These are phyloP conservation scores for Mesochorus sp. DNA, from an alignment of 2,888 invertebrate species.

Conservation along the genomic window DNA sequence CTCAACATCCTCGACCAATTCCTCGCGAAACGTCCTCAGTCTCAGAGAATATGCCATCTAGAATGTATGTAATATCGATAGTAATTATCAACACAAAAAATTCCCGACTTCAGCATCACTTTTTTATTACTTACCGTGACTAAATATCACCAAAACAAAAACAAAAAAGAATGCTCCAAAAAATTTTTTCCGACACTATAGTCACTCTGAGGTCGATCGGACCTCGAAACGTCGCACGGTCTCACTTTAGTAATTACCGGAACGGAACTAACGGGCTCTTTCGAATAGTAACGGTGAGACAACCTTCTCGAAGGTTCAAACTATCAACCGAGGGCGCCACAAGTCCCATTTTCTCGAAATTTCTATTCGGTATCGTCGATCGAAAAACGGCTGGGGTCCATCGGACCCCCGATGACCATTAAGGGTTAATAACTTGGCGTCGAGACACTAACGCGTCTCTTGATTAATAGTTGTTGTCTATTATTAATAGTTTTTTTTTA, in stretches of 20 bases:
- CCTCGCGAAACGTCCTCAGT: background rate
- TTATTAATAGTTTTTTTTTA: too few relatives aligned
- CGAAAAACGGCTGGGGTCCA: too few relatives aligned
- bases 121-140: background rate
- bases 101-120: background rate
- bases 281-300: constrained; percentile 7
- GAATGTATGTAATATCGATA: background rate
- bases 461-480: too few relatives aligned
- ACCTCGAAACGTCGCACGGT: too few relatives aligned
- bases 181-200: constrained; percentile 3
- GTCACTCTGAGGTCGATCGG: too few relatives aligned
- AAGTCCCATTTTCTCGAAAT: constrained; percentile 13
- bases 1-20: constrained; percentile 19
- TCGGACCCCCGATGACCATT: too few relatives aligned
- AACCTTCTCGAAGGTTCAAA: constrained; percentile 9
- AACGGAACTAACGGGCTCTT: constrained; percentile 2
- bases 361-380: background rate
- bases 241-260: background rate
- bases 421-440: too few relatives aligned
- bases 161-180: background rate
- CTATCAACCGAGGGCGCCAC: constrained; percentile 4
- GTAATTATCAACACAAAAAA: constrained; percentile 11
- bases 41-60: constrained; percentile 24
- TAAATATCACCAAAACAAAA: background rate
- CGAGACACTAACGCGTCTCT: too few relatives aligned